These are phyloP conservation scores for Petrosia ficiformis DNA, from an alignment of 37 sponge, comb jelly and placozoan species.

Conservation along the genomic window DNA sequence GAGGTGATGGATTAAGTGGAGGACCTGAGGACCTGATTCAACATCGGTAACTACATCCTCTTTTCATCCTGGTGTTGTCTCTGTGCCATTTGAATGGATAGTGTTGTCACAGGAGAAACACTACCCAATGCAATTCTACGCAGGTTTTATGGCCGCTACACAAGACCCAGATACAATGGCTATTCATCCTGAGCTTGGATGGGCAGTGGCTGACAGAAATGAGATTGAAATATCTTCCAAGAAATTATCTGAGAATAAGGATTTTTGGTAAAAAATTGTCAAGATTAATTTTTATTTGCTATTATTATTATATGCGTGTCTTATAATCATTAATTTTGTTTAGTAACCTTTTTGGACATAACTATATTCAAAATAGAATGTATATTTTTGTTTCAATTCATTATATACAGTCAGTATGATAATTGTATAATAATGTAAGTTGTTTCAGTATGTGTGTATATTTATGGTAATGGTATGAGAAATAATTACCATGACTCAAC, in stretches of 20 bases:
- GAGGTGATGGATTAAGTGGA: no score
- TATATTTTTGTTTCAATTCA: no score
- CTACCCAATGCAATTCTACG: conserved; percentile 19
- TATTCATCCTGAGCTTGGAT: conserved; percentile 17
- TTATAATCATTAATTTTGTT: no score
- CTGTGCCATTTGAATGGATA: conserved; percentile 13
- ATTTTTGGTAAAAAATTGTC: not conserved
- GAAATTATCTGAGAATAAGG: not conserved
- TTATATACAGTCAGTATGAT: no score
- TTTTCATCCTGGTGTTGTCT: conserved; percentile 16
- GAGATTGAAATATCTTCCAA: not conserved
- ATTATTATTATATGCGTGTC: no score
- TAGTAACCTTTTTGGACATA: no score
- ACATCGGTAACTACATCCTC: not conserved
- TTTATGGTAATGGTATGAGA: no score
- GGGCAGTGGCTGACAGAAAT: conserved; percentile 9
- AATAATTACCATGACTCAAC: no score
- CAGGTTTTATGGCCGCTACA: conserved; percentile 23
- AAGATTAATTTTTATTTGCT: not conserved
- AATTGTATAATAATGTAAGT: no score
- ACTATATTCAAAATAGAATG: no score
- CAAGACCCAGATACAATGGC: conserved; percentile 17
- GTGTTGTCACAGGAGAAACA: no score
- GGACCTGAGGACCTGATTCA: not conserved
- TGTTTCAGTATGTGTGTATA: no score